These are phyloP conservation scores for Heterohyrax brucei DNA, from an alignment of 2,797 vertebrate genomes.

Conservation along the genomic window DNA sequence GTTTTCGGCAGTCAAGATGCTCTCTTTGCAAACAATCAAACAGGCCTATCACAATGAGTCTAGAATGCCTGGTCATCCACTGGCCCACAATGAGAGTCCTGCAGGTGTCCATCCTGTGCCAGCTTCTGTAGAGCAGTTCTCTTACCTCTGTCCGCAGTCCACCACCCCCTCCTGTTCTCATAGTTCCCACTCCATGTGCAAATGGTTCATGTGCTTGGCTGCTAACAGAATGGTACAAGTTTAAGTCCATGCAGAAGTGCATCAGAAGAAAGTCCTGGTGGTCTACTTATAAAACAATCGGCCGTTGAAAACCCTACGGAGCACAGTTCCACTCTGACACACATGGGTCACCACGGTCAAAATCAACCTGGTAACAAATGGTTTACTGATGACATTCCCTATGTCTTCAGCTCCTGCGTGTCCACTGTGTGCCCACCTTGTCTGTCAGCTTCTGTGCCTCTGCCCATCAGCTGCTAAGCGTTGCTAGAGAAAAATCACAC, in stretches of 20 bases:
- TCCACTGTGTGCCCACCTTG: not conserved
- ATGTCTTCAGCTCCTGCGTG: not conserved
- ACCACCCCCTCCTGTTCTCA: not conserved
- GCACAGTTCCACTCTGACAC: not conserved
- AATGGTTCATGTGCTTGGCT: not conserved
- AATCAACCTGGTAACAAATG: not conserved
- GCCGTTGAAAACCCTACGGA: not conserved
- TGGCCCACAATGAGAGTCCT: not conserved
- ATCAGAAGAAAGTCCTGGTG: not conserved
- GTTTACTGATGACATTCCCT: not conserved
- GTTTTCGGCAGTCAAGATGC: slow-evolving; percentile 62
- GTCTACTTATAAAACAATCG: not conserved
- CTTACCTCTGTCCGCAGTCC: not conserved
- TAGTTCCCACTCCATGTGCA: not conserved
- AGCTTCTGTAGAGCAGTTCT: not conserved
- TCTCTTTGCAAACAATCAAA: not conserved
- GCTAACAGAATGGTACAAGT: not conserved
- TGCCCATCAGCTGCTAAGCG: not conserved
- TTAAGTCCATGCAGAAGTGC: not conserved
- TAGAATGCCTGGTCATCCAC: not conserved
- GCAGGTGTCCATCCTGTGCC: not conserved
- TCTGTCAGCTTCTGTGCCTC: not conserved
- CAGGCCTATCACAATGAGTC: not conserved
- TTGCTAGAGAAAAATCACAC: slow-evolving; percentile 29
- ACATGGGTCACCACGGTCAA: not conserved